Percentiles rank a stretch among this genome's conserved stretches.
Evolutionary conservation across 1,140 invertebrate genomes (phyloP).

Genomic region (Drosophila saltans): DNA sequence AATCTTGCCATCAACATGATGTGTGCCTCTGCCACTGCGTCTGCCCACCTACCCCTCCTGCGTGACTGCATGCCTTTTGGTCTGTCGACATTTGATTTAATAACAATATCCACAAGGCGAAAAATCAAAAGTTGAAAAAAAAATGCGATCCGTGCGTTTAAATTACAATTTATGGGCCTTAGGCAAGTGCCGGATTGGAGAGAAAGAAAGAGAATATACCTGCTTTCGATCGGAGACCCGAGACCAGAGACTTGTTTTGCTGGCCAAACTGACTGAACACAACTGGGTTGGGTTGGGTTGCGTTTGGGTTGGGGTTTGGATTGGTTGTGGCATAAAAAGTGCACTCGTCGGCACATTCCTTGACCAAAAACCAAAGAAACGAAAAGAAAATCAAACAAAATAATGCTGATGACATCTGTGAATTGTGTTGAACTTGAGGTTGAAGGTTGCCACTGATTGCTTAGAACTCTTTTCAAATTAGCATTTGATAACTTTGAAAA

Average conservation of each 20-base stretch:
- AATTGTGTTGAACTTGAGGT: constrained; percentile 27
- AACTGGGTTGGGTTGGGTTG: constrained; percentile 23
- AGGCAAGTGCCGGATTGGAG: constrained; percentile 22
- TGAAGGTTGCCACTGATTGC: constrained; percentile 31
- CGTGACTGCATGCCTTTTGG: constrained; percentile 12
- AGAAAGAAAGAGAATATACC: constrained; percentile 52
- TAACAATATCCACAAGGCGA: constrained; percentile 48
- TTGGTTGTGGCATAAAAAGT: constrained; percentile 44
- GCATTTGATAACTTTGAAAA: constrained; percentile 34
- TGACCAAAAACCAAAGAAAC: constrained; percentile 39
- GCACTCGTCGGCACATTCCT: constrained; percentile 69
- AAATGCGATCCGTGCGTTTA: constrained; percentile 50
- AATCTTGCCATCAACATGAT: constrained; percentile 10
- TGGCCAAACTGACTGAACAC: constrained; percentile 24
- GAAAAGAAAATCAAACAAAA: constrained; percentile 29
- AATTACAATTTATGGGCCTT: constrained; percentile 68
- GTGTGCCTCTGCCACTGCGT: constrained; percentile 13
- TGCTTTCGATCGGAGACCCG: constrained; percentile 29
- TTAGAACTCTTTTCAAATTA: constrained; percentile 27
- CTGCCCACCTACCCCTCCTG: constrained; percentile 14
- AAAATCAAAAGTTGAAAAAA: constrained; percentile 12
- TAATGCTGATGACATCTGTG: constrained; percentile 34
- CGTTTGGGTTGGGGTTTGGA: neutral
- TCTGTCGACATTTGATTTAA: constrained; percentile 64
- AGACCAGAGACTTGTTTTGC: constrained; percentile 37